A percentile compares a stretch with the other conserved stretches of the same genome.
Conservation (phyloP, 1,140 invertebrate genomes). For the Rhopalosiphum padi region DNA sequence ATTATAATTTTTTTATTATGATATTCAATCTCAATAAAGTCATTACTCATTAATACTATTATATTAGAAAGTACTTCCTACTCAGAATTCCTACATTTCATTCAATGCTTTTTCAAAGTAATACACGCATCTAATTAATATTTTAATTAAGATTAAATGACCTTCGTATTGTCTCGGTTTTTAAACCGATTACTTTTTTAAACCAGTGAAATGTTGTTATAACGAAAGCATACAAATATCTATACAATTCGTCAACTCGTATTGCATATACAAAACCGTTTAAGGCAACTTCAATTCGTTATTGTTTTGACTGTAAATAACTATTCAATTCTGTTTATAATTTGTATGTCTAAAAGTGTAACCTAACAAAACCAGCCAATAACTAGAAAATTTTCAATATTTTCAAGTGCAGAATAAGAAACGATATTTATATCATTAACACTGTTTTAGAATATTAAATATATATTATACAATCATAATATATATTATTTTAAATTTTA, state of each 20-base stretch:
- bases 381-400: not conserved
- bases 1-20: not conserved
- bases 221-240: slow-evolving; percentile 6
- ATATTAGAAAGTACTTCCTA: slow-evolving; percentile 14
- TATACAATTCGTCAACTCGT: not conserved
- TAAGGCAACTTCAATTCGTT: not conserved
- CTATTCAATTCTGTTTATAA: not conserved
- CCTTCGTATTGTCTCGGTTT: slow-evolving; percentile 8
- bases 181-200: not conserved
- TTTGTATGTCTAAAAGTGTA: not conserved
- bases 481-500: too few species aligned
- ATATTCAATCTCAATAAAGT: slow-evolving; percentile 30
- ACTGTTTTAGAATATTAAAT: not conserved
- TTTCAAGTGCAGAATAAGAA: not conserved
- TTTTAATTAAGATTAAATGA: slow-evolving; percentile 46
- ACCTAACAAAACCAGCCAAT: not conserved
- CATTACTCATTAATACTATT: slow-evolving; percentile 18
- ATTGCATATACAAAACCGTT: slow-evolving; percentile 23
- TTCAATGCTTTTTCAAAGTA: not conserved
- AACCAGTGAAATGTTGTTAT: not conserved
- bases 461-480: not conserved
- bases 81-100: not conserved
- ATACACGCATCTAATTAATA: slow-evolving; percentile 41
- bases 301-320: not conserved
- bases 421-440: not conserved